phyloP scores from a whole-genome alignment of 2,888 invertebrate species.

The Eupithecia inturbata region DNA sequence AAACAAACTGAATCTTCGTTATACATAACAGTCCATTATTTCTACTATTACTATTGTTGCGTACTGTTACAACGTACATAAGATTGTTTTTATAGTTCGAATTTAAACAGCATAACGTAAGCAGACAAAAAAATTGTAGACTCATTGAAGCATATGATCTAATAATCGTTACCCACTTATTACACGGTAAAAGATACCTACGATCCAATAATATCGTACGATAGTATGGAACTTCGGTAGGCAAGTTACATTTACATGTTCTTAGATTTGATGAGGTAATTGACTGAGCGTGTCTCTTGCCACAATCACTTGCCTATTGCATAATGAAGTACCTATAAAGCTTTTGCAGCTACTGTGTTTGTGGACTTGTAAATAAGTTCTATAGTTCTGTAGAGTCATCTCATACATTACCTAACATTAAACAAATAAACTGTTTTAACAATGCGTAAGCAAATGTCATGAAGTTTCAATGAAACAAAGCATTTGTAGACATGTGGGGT shows the following conservation, averaged over 20 bases:
- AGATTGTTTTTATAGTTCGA: slow-evolving; percentile 13
- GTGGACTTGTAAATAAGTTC: slow-evolving; percentile 16
- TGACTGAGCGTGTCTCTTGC: slow-evolving; percentile 43
- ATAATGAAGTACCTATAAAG: slow-evolving; percentile 39
- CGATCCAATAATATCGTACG: neutral
- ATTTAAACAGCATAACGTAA: slow-evolving; percentile 22
- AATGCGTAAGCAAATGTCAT: slow-evolving; percentile 61
- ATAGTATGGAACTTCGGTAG: neutral
- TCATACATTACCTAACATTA: slow-evolving; percentile 28
- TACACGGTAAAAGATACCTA: slow-evolving; percentile 35
- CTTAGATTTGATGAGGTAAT: slow-evolving; percentile 47
- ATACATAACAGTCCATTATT: slow-evolving; percentile 2
- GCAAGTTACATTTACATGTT: slow-evolving; percentile 38
- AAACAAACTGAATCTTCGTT: slow-evolving; percentile 12
- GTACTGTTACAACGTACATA: slow-evolving; percentile 2
- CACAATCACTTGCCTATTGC: slow-evolving; percentile 44
- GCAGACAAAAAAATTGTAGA: slow-evolving; percentile 28
- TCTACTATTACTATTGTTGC: slow-evolving; percentile 3
- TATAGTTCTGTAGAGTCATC: slow-evolving; percentile 17
- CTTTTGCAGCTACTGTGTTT: slow-evolving; percentile 36
- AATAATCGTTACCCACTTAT: slow-evolving; percentile 38
- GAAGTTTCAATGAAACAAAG: slow-evolving; percentile 69
- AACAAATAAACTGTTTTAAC: slow-evolving; percentile 52
- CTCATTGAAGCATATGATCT: slow-evolving; percentile 39
- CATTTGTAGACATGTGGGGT: slow-evolving; percentile 61